Conservation (phyloP, 2,888 invertebrate genomes). For the Sesia apiformis region DNA sequence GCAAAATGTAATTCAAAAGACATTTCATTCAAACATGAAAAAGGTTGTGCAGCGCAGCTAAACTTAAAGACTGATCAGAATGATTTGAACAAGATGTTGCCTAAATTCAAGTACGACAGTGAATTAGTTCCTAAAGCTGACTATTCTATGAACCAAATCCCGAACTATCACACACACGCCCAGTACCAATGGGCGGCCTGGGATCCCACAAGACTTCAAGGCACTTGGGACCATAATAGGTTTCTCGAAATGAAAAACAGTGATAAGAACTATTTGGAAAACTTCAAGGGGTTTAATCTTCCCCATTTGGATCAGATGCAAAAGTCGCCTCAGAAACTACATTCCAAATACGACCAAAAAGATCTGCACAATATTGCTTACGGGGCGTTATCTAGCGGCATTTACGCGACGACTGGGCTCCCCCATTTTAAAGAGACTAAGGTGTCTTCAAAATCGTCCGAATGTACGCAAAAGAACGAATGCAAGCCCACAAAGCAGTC, state of each 20-base stretch:
- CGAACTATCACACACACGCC: conserved; percentile 77
- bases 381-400: conserved; percentile 51
- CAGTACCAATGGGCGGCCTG: conserved; percentile 80
- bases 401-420: conserved; percentile 52
- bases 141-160: conserved; percentile 78
- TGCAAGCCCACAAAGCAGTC: conserved; percentile 61
- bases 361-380: conserved; percentile 66
- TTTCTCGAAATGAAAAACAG: conserved; percentile 64
- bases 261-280: conserved; percentile 76
- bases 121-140: conserved; percentile 75
- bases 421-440: conserved; percentile 65
- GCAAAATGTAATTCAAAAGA: conserved; percentile 52
- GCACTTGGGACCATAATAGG: conserved; percentile 70
- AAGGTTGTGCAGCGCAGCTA: conserved; percentile 47
- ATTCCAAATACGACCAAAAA: conserved; percentile 66
- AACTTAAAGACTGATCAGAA: conserved; percentile 57
- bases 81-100: conserved; percentile 70
- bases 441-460: conserved; percentile 44
- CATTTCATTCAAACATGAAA: conserved; percentile 58
- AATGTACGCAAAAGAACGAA: conserved; percentile 56
- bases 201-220: conserved; percentile 66
- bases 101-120: conserved; percentile 70
- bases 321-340: conserved; percentile 75
- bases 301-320: conserved; percentile 75
- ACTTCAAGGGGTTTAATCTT: conserved; percentile 73